Evolutionary conservation across 1,140 invertebrate genomes (phyloP), one percentile per base, ranked within the genome.

Genomic region (Camponotus vicinus): DNA sequence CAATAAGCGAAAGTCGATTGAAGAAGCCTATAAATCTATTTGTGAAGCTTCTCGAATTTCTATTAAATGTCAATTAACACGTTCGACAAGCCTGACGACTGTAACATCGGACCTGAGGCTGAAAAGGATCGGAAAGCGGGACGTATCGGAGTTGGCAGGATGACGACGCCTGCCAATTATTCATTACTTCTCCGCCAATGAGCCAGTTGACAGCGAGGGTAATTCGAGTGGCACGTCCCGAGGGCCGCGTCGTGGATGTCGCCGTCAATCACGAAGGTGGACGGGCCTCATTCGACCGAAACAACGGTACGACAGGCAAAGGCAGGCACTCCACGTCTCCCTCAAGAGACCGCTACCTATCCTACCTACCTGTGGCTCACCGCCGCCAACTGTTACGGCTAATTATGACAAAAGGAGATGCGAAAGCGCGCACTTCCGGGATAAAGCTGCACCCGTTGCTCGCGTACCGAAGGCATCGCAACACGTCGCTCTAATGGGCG

Each of bases 221-320:
- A 85, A 87, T 87, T 77, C 45, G 61, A 89, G 61, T n/a, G 73
- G 52, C 59, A 57, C 73, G 84, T 89, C 85, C 71, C 84, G 63
- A 76, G 52, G 61, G 77, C 13, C 57, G 55, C 7, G 27, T 66
- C 73, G 73, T 42, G 59, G 45, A 73, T 78, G 73, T 73, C 49
- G 42, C 85, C 86, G 86, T 90, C 89, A 83, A 90, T 90, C 89
- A 90, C 71, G 61, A n/a, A 63, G 37, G 45, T 18, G 55, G 77
- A 88, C 86, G 76, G 67, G 59, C 11, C 88, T 83, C 80, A 59
- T 71, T 77, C 64, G 85, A 15, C n/a, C 78, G 52, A 79, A 71
- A 79, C 88, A 89, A 84, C 78, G 66, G 63, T 34, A 69, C 61
- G 75, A 27, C 27, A 27, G 27, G 27, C 27, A 27, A 61, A 57